Evolutionary conservation across 2,888 invertebrate genomes (phyloP).

Genomic region (Strigamia maritima): DNA sequence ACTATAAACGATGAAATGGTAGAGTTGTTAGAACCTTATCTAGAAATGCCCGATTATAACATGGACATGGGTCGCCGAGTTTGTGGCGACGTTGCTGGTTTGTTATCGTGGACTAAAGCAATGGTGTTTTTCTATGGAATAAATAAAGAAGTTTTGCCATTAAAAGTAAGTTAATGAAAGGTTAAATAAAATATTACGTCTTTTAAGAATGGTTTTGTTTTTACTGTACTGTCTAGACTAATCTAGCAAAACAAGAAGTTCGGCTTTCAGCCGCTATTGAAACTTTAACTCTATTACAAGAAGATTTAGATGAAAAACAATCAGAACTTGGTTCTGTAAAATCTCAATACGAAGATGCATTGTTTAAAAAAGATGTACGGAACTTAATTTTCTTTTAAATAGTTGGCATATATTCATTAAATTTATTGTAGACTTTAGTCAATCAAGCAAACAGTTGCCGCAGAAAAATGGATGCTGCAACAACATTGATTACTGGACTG

Average conservation of each 20-base stretch:
- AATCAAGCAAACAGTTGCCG: constrained; percentile 91
- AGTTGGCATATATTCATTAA: not conserved
- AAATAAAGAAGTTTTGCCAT: constrained; percentile 90
- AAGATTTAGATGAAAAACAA: constrained; percentile 85
- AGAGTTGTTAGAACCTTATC: constrained; percentile 84
- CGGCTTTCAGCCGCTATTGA: constrained; percentile 85
- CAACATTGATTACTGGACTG: constrained; percentile 88
- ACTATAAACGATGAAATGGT: constrained; percentile 97
- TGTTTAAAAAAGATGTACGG: constrained; percentile 70
- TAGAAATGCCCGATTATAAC: constrained; percentile 93
- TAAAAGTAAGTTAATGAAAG: constrained; percentile 60
- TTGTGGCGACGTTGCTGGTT: constrained; percentile 93
- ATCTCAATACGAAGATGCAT: constrained; percentile 88
- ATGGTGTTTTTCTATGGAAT: constrained; percentile 95
- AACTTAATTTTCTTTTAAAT: not conserved
- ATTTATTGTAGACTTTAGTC: constrained; percentile 63
- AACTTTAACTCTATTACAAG: constrained; percentile 80
- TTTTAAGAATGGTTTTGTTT: not conserved
- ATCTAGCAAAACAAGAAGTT: constrained; percentile 84
- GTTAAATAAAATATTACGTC: not conserved
- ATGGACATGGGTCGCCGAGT: constrained; percentile 94
- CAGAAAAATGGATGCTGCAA: constrained; percentile 94
- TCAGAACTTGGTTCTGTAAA: constrained; percentile 83
- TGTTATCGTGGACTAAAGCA: constrained; percentile 93
- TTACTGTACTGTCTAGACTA: no score